A percentile compares a stretch with the other conserved stretches of the same genome.
Evolutionary conservation across 2,797 vertebrate species (phyloP).

Genomic region (Clamator glandarius): DNA sequence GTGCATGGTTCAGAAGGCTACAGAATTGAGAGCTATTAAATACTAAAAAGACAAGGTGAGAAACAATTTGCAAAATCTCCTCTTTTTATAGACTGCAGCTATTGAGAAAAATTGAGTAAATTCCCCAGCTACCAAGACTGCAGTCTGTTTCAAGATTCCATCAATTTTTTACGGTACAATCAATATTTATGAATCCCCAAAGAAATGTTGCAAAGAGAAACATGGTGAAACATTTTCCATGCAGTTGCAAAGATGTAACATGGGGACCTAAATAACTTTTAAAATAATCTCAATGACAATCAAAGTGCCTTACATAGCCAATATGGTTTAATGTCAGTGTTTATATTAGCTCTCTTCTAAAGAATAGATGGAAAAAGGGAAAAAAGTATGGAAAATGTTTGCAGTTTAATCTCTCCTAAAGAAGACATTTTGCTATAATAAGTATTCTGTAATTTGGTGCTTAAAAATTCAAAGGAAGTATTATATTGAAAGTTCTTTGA

Average conservation of each 20-base stretch:
- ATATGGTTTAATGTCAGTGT: constrained; percentile 80
- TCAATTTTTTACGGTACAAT: constrained; percentile 97
- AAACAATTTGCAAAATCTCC: constrained; percentile 90
- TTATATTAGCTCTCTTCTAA: constrained; percentile 75
- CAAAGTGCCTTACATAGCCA: constrained; percentile 80
- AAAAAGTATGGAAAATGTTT: constrained; percentile 37
- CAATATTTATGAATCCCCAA: constrained; percentile 99
- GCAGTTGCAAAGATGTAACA: constrained; percentile 79
- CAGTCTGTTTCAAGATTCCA: constrained; percentile 95
- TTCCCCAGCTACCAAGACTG: constrained; percentile 87
- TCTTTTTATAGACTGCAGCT: constrained; percentile 88
- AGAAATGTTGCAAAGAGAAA: constrained; percentile 92
- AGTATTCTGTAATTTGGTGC: constrained; percentile 74
- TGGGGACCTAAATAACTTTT: constrained; percentile 85
- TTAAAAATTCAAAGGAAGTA: constrained; percentile 80
- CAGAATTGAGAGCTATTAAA: constrained; percentile 85
- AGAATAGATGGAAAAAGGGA: constrained; percentile 36
- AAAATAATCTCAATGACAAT: constrained; percentile 88
- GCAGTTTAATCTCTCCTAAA: constrained; percentile 73
- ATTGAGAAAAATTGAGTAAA: constrained; percentile 91
- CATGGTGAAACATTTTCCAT: constrained; percentile 89
- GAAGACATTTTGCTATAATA: constrained; percentile 72
- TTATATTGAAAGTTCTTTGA: constrained; percentile 68
- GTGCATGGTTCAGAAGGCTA: constrained; percentile 77
- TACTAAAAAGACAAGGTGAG: constrained; percentile 86